Evolutionary conservation across 2,888 invertebrate genomes (phyloP), one percentile per base, ranked within the genome.

Genomic region (Brenthis daphne): DNA sequence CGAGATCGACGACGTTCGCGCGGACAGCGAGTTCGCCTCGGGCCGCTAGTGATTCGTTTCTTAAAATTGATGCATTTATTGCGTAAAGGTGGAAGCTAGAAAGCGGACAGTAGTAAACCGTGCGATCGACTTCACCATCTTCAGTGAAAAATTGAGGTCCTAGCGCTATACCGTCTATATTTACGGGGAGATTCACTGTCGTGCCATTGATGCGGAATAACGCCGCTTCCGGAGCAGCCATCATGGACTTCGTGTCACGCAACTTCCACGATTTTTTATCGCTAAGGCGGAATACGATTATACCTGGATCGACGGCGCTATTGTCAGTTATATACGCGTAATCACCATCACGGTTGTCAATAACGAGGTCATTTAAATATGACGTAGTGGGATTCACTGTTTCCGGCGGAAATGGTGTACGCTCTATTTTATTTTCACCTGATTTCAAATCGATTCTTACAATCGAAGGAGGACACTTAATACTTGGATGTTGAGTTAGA

Each of bases 281-380:
- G 69, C 90, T 89, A 54, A 94, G 85, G 1, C 95, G 95, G 84
- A 94, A 96, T 11, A 96, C 96, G 68, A 96, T 94, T 68, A 96
- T 94, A 48, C 96, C 96, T 6, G 96, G 96, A 85, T 96, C 95
- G 0, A 88, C 87, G 1, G 93, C 94, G 79, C 95, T 94, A 78
- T 94, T 95, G 84, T 96, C 96, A 1, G 95, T 95, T 51, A 96
- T 96, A 79, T 96, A 96, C 1, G 96, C 96, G 80, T 93, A 94
- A 77, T 95, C 95, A 67, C 95, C 94, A 79, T 95, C 94, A 50
- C 95, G 93, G 80, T 95, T 94, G 79, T 96, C 96, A 33, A 96
- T 88, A 0, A 96, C 96, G 58, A 96, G 91, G 80, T 96, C 96
- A 80, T 96, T 96, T 58, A 96, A 84, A 76, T 95, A 95, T 53